A percentile compares a stretch with the other conserved stretches of the same genome.
These are phyloP conservation scores for Pseudachorutes palmiensis DNA, from an alignment of 1,140 invertebrate species.

Conservation along the genomic window DNA sequence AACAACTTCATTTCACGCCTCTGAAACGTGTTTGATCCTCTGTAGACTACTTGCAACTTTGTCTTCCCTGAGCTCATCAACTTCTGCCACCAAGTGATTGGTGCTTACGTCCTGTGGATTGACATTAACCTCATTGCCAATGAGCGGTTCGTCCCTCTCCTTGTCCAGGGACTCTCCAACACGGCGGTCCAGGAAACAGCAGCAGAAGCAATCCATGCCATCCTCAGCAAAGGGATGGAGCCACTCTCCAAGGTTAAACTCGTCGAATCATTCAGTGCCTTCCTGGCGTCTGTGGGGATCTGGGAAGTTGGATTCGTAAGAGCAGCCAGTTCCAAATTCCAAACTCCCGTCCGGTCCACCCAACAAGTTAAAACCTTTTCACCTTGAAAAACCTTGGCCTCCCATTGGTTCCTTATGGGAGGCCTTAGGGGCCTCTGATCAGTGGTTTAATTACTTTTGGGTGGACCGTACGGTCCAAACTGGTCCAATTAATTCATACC, in stretches of 20 bases:
- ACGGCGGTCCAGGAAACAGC: conserved; percentile 46
- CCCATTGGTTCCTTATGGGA: too few species aligned
- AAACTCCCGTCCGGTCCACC: too few species aligned
- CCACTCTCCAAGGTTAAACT: conserved; percentile 50
- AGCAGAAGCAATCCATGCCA: conserved; percentile 51
- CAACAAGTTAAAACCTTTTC: too few species aligned
- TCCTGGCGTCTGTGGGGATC: conserved; percentile 42
- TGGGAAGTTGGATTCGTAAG: conserved; percentile 19
- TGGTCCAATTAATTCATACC: too few species aligned
- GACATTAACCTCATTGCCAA: conserved; percentile 54
- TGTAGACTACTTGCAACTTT: conserved; percentile 42
- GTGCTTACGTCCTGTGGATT: conserved; percentile 54
- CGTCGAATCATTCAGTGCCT: conserved; percentile 49
- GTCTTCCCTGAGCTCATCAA: conserved; percentile 45
- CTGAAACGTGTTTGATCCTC: not conserved
- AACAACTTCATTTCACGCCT: conserved; percentile 40
- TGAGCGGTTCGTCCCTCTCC: conserved; percentile 49
- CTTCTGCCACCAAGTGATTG: conserved; percentile 50
- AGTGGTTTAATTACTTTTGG: too few species aligned
- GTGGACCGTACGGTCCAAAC: too few species aligned
- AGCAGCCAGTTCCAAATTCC: not conserved
- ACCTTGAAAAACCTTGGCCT: too few species aligned
- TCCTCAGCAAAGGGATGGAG: conserved; percentile 55
- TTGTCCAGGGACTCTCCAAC: conserved; percentile 46
- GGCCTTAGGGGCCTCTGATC: too few species aligned